Percentiles rank a stretch among this genome's conserved stretches.
Conservation (phyloP, 2,113 vertebrate genomes). For the Crotalus tigris region DNA sequence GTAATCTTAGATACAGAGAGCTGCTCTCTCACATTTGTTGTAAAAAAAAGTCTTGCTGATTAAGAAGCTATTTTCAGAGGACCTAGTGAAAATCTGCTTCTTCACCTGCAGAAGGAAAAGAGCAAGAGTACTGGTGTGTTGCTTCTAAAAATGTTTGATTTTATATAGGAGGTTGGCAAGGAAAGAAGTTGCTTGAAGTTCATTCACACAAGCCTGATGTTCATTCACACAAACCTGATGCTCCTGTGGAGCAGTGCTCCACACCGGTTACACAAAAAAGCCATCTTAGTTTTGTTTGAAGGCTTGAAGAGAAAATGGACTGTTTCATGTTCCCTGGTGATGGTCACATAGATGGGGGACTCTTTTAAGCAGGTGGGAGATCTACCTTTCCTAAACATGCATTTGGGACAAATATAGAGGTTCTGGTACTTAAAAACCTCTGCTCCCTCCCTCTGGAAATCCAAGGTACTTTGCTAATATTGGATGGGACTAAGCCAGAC, state of each 20-base stretch:
- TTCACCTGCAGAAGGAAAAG: slow-evolving; percentile 4
- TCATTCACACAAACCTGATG: slow-evolving; percentile 6
- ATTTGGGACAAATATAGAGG: background rate
- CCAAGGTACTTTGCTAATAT: background rate
- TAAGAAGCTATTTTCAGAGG: background rate
- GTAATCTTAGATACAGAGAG: background rate
- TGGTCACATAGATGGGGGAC: too few species aligned
- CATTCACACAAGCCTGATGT: slow-evolving; percentile 6
- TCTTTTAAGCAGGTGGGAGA: background rate
- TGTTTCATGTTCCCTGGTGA: background rate
- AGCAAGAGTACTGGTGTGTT: slow-evolving; percentile 2
- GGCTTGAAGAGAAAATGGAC: background rate
- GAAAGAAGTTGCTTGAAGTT: slow-evolving; percentile 73
- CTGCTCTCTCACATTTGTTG: background rate
- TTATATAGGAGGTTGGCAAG: slow-evolving; percentile 76
- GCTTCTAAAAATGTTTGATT: slow-evolving; percentile 71
- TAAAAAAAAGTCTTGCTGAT: background rate
- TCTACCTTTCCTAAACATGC: background rate
- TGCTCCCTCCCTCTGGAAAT: background rate
- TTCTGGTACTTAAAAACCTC: fast-evolving
- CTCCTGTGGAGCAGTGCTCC: background rate
- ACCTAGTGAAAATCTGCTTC: background rate
- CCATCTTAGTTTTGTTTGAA: background rate
- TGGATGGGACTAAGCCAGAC: background rate
- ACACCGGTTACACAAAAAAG: background rate